Percentiles rank a stretch among this genome's conserved stretches.
Evolutionary conservation across 2,113 vertebrate species (phyloP).

Genomic region (Cochlearius cochlearius): DNA sequence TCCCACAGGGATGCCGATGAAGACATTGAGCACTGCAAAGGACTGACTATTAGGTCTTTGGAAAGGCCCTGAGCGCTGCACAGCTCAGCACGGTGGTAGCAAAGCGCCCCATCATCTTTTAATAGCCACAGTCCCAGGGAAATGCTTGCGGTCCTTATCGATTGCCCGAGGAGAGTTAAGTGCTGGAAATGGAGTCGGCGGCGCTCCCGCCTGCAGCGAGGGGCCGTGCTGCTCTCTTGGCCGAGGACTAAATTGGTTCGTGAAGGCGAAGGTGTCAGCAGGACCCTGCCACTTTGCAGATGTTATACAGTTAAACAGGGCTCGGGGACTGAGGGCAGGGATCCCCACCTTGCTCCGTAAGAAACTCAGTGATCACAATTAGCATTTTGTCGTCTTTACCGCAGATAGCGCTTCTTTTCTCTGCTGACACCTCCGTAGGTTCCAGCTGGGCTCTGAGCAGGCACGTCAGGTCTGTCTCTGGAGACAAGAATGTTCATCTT

Average conservation of each 20-base stretch:
- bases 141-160: rapidly evolving
- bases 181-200: background rate
- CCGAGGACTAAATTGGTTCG: rapidly evolving
- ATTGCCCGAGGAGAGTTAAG: background rate
- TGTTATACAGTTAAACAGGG: background rate
- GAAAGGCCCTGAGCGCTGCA: background rate
- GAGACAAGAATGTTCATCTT: background rate
- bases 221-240: rapidly evolving
- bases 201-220: background rate
- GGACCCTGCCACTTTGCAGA: background rate
- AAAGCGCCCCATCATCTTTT: background rate
- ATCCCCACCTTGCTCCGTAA: background rate
- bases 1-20: background rate
- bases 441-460: background rate
- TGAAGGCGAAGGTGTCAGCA: background rate
- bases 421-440: background rate
- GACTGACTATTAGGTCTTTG: background rate
- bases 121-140: background rate
- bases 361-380: background rate
- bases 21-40: background rate
- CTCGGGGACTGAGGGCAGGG: rapidly evolving
- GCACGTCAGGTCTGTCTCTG: background rate
- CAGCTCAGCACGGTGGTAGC: background rate
- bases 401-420: background rate
- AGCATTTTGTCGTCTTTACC: background rate